Evolutionary conservation across 2,888 invertebrate genomes (phyloP), one percentile per base, ranked within the genome.

Genomic region (Adelognathus sp.): DNA sequence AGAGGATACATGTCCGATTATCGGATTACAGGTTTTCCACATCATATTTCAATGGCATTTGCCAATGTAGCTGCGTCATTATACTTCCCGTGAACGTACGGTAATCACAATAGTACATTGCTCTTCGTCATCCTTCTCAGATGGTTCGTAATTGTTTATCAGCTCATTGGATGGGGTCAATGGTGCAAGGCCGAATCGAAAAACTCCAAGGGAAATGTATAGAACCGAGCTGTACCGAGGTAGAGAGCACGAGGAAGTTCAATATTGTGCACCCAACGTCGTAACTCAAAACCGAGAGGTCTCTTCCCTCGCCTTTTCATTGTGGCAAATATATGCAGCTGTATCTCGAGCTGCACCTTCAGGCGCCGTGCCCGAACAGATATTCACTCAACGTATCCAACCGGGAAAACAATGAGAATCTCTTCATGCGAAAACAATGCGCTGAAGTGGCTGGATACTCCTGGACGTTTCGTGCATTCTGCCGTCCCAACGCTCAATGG

Each of bases 321-420:
- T 50, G 27, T 70, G 31, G 21, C 29, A 58, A 50, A 21, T 56
- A 63, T 36, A 33, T 27, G 16, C 21, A 11, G 36, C 14, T 31
- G 44, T 46, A n/a, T 36, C 24, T 5, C 2, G 9, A 18, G 14
- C 33, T 60, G 18, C 61, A 44, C 36, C 54, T 60, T 54, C 61
- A 21, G 9, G 54, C 56, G 60, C 70, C 44, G 52, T 29, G 31
- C 70, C 77, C 77, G 69, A 58, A 81, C 78, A 79, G 74, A 74
- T 78, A 80, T 76, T 61, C 76, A 52, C 50, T n/a, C 27, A 52
- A 52, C 60, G 52, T 67, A 81, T 79, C 80, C 60, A 64, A 67
- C 71, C 69, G 27, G 60, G 72, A 41, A 81, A 85, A 86, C 85
- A 87, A 87, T 86, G 79, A 71, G 67, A 64, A 78, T 66, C 73